Percentiles rank a stretch among this genome's conserved stretches.
These are phyloP conservation scores for Brachionus angularis DNA, from an alignment of 1,140 invertebrate species.

Conservation along the genomic window DNA sequence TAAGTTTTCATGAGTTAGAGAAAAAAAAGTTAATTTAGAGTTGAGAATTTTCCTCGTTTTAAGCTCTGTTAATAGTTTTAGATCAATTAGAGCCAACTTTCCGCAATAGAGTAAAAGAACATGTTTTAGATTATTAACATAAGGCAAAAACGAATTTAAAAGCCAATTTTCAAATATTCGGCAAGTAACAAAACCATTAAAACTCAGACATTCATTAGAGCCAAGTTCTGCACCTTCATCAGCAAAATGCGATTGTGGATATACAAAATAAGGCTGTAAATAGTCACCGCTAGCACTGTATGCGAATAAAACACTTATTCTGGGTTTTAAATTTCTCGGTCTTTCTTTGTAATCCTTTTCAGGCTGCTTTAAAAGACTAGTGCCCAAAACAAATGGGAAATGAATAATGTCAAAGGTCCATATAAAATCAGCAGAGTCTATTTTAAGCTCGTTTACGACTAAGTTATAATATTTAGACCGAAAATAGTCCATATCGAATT, in stretches of 20 bases:
- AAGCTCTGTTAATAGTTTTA: not conserved
- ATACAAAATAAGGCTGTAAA: conserved; percentile 26
- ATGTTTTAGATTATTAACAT: not conserved
- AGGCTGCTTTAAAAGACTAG: not conserved
- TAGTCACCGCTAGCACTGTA: conserved; percentile 10
- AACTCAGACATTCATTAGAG: not conserved
- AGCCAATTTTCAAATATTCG: conserved; percentile 8
- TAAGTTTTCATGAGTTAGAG: not conserved
- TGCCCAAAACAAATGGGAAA: not conserved
- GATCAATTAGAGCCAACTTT: not conserved
- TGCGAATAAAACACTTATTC: conserved; percentile 20
- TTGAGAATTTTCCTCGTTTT: not conserved
- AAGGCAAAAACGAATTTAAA: not conserved
- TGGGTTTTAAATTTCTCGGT: conserved; percentile 8
- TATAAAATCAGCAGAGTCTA: not conserved
- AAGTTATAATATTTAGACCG: not conserved
- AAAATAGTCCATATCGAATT: not conserved
- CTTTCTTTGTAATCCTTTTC: not conserved
- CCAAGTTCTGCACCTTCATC: not conserved
- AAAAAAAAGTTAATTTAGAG: not conserved
- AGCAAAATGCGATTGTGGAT: not conserved
- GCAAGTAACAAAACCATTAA: not conserved
- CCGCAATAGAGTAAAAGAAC: conserved; percentile 11
- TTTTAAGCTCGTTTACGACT: conserved; percentile 1
- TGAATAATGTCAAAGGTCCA: conserved; percentile 18